Conservation (phyloP, 2,888 invertebrate species). For the Brachypalpus laphriformis region DNA sequence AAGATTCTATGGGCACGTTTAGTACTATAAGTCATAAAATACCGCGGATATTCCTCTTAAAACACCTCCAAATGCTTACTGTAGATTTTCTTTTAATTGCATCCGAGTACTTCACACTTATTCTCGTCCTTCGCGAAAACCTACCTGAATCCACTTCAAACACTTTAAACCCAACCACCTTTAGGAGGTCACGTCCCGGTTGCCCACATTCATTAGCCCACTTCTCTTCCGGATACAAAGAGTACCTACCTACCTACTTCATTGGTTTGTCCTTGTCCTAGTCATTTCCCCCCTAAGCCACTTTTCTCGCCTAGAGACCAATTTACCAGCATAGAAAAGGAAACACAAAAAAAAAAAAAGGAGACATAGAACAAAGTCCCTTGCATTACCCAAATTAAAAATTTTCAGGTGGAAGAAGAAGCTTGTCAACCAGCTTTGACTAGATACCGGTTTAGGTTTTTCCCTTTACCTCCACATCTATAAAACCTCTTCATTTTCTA, state of each 20-base stretch:
- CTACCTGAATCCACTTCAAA: no score
- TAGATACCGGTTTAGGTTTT: slow-evolving; percentile 15
- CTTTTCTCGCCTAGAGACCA: slow-evolving; percentile 50
- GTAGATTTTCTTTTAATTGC: no score
- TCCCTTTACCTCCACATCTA: background rate
- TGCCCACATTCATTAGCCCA: slow-evolving; percentile 29
- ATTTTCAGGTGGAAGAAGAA: slow-evolving; percentile 36
- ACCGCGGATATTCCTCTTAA: no score
- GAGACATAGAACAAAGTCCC: slow-evolving; percentile 17
- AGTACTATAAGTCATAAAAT: no score
- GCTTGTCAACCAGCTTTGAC: slow-evolving; percentile 44
- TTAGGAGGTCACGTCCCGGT: slow-evolving; percentile 36
- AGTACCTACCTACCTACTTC: background rate
- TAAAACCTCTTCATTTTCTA: slow-evolving; percentile 15
- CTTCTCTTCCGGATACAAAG: background rate
- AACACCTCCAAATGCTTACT: no score
- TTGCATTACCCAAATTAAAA: slow-evolving; percentile 65
- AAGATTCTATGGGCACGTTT: no score
- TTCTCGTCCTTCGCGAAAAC: no score
- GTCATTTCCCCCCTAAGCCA: slow-evolving; percentile 42
- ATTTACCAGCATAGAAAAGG: slow-evolving; percentile 25
- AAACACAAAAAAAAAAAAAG: slow-evolving; percentile 5
- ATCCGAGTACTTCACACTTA: no score
- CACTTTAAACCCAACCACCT: slow-evolving; percentile 19
- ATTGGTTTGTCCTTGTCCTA: slow-evolving; percentile 64